These are phyloP conservation scores for Cylloceria caligata DNA, from an alignment of 2,888 invertebrate species.

Conservation along the genomic window DNA sequence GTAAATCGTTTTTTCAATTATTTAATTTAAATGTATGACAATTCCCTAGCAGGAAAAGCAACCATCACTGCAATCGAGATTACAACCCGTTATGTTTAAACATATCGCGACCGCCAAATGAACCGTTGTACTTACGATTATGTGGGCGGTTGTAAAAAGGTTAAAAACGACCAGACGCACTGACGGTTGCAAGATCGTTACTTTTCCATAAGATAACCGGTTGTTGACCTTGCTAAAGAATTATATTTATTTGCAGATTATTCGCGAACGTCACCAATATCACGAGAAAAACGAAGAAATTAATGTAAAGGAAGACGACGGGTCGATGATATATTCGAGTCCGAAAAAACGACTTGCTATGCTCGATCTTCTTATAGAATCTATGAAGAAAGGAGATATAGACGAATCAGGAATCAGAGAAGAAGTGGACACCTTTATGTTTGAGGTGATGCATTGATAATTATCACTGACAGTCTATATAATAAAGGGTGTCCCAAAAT, in stretches of 20 bases:
- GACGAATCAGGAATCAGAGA: conserved; percentile 68
- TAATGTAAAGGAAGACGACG: conserved; percentile 26
- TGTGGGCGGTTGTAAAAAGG: too few species aligned
- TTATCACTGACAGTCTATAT: not conserved
- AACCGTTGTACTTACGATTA: too few species aligned
- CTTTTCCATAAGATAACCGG: too few species aligned
- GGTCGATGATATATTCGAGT: not conserved
- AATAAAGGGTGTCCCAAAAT: not conserved
- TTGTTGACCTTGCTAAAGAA: too few species aligned
- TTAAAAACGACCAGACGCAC: too few species aligned
- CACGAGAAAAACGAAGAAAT: conserved; percentile 58
- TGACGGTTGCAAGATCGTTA: too few species aligned
- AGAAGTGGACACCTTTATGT: conserved; percentile 71
- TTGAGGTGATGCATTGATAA: conserved; percentile 53
- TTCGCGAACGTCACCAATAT: conserved; percentile 66
- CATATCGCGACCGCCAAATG: too few species aligned
- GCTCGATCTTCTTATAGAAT: conserved; percentile 68
- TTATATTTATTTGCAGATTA: conserved; percentile 64
- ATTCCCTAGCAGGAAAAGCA: too few species aligned
- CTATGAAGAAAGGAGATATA: conserved; percentile 62
- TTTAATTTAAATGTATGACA: too few species aligned
- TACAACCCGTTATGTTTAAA: too few species aligned
- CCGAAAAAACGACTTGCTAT: conserved; percentile 67
- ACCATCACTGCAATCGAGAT: too few species aligned
- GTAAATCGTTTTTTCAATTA: conserved; percentile 81